Conservation (phyloP, 2,888 invertebrate genomes). For the Camptogramma bilineatum region DNA sequence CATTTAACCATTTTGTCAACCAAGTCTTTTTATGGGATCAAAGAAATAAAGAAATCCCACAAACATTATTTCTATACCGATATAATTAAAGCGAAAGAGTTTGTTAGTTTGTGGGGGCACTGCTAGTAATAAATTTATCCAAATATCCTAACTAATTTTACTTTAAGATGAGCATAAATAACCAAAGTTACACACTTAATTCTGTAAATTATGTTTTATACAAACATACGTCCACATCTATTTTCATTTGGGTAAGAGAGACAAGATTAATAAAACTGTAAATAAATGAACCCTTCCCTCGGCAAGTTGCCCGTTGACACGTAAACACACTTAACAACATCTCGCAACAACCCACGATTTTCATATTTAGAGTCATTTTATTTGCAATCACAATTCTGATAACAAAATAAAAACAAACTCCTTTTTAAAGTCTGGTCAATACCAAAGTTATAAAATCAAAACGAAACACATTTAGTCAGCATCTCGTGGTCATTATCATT, state of each 20-base stretch:
- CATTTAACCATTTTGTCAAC: neutral
- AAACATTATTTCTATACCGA: no score
- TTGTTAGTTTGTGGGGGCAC: no score
- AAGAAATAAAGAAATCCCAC: neutral
- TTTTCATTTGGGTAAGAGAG: slow-evolving; percentile 10
- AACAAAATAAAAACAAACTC: slow-evolving; percentile 36
- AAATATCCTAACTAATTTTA: neutral
- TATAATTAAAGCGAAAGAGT: no score
- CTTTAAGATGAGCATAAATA: neutral
- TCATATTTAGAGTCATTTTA: slow-evolving; percentile 57
- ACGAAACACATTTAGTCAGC: slow-evolving; percentile 20
- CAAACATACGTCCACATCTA: neutral
- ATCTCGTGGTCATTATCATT: slow-evolving; percentile 18
- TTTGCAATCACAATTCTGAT: slow-evolving; percentile 55
- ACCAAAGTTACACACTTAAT: neutral
- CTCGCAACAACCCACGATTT: slow-evolving; percentile 56
- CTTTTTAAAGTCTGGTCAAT: slow-evolving; percentile 22
- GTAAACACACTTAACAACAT: slow-evolving; percentile 64
- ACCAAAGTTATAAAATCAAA: slow-evolving; percentile 12
- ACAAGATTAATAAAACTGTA: slow-evolving; percentile 47
- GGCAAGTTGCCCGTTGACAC: slow-evolving; percentile 57
- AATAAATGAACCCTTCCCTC: slow-evolving; percentile 54
- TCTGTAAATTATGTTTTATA: neutral
- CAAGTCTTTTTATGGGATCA: neutral
- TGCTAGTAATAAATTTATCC: neutral